Percentiles rank a stretch among this genome's conserved stretches.
phyloP scores from a whole-genome alignment of 1,140 invertebrate species.

The Diploscapter pachys region DNA sequence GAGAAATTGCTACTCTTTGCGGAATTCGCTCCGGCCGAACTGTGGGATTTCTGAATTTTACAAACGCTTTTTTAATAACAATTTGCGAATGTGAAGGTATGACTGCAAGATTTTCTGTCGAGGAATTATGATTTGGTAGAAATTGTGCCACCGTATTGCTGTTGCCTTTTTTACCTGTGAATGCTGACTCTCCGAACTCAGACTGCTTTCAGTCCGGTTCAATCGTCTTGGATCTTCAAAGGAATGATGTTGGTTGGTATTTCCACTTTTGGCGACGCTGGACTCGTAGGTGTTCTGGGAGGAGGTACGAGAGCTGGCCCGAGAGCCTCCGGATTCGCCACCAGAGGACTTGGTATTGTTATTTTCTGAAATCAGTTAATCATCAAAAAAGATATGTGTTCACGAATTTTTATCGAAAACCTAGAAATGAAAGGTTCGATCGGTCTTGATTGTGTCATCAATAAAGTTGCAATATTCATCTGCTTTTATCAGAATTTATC shows the following conservation, averaged over 20 bases:
- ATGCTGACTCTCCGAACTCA: constrained; percentile 23
- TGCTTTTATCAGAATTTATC: too few species aligned
- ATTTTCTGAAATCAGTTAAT: constrained; percentile 23
- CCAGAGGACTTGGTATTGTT: constrained; percentile 25
- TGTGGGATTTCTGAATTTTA: background rate
- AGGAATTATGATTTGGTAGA: background rate
- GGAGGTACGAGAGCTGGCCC: constrained; percentile 27
- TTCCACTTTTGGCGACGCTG: too few species aligned
- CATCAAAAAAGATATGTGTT: background rate
- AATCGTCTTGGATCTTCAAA: constrained; percentile 25
- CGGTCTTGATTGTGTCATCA: too few species aligned
- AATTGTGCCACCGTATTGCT: constrained; percentile 5
- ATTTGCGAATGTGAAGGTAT: background rate
- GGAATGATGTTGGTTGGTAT: background rate
- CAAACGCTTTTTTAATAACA: background rate
- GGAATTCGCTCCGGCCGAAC: background rate
- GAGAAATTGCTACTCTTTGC: background rate
- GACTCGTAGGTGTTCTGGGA: background rate
- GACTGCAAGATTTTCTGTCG: constrained; percentile 13
- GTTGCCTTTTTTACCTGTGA: constrained; percentile 17
- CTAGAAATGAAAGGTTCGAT: too few species aligned
- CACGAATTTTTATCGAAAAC: background rate
- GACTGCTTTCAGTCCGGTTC: constrained; percentile 21
- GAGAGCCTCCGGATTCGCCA: constrained; percentile 29
- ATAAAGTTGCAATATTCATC: too few species aligned